These are phyloP conservation scores for Petrolisthes cinctipes DNA, from an alignment of 2,888 invertebrate genomes.

Conservation along the genomic window DNA sequence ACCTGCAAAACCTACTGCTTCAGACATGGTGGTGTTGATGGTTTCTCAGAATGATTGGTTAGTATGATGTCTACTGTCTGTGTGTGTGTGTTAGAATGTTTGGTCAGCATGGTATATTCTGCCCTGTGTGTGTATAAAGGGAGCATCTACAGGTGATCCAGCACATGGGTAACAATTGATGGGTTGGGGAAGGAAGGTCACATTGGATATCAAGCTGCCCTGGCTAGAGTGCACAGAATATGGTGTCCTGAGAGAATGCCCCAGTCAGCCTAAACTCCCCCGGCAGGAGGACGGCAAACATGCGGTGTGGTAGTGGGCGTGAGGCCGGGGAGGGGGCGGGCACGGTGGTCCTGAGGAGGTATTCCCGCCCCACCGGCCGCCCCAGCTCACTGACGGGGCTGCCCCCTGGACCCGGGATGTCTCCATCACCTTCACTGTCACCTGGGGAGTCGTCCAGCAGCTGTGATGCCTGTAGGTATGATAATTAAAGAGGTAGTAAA, in stretches of 20 bases:
- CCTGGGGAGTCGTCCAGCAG: slow-evolving; percentile 45
- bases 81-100: too few species aligned
- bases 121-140: too few species aligned
- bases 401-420: neutral
- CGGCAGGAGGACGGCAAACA: slow-evolving; percentile 79
- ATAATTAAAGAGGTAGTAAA: too few species aligned
- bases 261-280: slow-evolving; percentile 81
- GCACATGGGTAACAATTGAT: too few species aligned
- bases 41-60: too few species aligned
- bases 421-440: slow-evolving; percentile 66
- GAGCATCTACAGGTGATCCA: too few species aligned
- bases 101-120: too few species aligned
- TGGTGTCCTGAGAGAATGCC: slow-evolving; percentile 74
- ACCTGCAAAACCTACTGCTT: too few species aligned
- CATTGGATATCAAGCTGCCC: too few species aligned
- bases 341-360: slow-evolving; percentile 76
- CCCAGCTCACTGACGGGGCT: slow-evolving; percentile 66
- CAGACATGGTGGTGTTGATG: too few species aligned
- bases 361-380: slow-evolving; percentile 73
- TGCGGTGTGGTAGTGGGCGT: slow-evolving; percentile 76
- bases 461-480: slow-evolving; percentile 26
- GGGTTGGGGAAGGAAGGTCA: too few species aligned
- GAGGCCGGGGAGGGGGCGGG: slow-evolving; percentile 77
- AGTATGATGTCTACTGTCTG: too few species aligned
- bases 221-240: slow-evolving; percentile 50